These are phyloP conservation scores for Calcarius ornatus DNA, from an alignment of 2,113 vertebrate genomes.

Conservation along the genomic window DNA sequence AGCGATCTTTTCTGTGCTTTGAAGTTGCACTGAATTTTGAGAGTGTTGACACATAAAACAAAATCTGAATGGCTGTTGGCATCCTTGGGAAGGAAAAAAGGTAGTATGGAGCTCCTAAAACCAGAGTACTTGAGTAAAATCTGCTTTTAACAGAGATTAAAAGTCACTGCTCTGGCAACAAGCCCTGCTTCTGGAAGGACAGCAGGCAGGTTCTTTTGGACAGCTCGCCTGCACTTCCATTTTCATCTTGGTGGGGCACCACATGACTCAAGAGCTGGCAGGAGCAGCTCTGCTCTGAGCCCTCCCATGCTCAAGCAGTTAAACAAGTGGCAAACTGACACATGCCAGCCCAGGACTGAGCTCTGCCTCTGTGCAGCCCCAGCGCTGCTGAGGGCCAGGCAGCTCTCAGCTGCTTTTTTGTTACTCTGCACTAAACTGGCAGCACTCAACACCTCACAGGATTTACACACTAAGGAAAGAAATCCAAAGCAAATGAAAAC, in stretches of 20 bases:
- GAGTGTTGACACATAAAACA: neutral
- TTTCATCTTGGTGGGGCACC: neutral
- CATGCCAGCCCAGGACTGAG: neutral
- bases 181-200: neutral
- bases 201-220: neutral
- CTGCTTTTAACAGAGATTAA: neutral
- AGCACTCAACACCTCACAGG: neutral
- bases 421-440: neutral
- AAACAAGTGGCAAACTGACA: neutral
- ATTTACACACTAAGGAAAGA: neutral
- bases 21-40: neutral
- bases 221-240: neutral
- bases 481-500: neutral
- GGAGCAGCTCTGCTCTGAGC: neutral
- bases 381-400: neutral
- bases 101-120: neutral
- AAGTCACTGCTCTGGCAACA: neutral
- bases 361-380: neutral
- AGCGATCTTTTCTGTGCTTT: slow-evolving; percentile 20
- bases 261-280: neutral
- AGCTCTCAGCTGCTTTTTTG: neutral
- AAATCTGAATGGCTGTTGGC: neutral
- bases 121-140: neutral
- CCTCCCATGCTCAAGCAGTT: neutral
- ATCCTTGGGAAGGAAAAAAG: neutral